A percentile compares a stretch with the other conserved stretches of the same genome.
phyloP scores from a whole-genome alignment of 2,797 vertebrate genomes.

The Macropus fuliginosus region DNA sequence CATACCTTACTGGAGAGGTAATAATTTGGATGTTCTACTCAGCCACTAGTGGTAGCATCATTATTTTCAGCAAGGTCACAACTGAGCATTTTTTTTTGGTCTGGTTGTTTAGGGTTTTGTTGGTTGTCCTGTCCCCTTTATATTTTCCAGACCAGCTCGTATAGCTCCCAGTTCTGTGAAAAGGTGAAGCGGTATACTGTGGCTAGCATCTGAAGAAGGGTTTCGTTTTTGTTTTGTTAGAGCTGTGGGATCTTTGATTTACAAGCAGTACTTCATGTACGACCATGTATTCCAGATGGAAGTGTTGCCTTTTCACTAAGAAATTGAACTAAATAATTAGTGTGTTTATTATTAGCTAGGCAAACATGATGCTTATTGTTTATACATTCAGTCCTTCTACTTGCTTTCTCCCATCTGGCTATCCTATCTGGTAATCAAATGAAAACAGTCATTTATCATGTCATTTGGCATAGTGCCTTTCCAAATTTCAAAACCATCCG shows the following conservation, averaged over 20 bases:
- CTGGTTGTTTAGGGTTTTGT: background rate
- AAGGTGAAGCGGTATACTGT: background rate
- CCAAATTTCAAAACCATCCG: background rate
- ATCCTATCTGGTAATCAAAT: background rate
- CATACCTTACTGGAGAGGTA: background rate
- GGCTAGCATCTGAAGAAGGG: background rate
- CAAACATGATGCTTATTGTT: background rate
- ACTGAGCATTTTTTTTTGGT: background rate
- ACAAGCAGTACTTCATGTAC: background rate
- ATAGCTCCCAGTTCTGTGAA: background rate
- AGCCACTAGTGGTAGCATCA: background rate
- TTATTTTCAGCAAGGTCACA: background rate
- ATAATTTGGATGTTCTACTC: background rate
- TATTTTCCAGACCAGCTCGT: background rate
- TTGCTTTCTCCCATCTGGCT: background rate
- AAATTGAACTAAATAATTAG: background rate
- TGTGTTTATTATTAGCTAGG: background rate
- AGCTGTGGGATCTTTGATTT: background rate
- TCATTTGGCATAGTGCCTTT: background rate
- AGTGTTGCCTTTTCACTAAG: background rate
- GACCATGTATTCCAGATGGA: background rate
- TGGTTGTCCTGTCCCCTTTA: background rate
- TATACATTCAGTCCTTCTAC: background rate
- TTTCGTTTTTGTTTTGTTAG: background rate
- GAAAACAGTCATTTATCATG: background rate